Percentiles rank a stretch among this genome's conserved stretches.
phyloP scores from a whole-genome alignment of 2,888 invertebrate species.

The Chelonus formosanus region DNA sequence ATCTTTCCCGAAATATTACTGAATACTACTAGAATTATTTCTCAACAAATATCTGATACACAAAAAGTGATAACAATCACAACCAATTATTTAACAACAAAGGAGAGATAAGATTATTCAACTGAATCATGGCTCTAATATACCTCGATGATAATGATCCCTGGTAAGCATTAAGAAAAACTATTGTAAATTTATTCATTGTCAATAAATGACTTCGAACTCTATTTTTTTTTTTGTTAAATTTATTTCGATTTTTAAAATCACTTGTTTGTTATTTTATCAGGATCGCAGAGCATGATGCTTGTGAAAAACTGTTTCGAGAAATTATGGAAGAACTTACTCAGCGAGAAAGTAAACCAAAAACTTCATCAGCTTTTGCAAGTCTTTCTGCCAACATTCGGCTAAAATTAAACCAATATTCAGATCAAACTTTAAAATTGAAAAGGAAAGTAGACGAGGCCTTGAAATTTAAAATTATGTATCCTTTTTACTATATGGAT shows the following conservation, averaged over 20 bases:
- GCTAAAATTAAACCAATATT: constrained; percentile 71
- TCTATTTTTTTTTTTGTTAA: constrained; percentile 7
- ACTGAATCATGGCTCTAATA: constrained; percentile 54
- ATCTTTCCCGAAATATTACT: too few relatives aligned
- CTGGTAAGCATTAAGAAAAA: constrained; percentile 48
- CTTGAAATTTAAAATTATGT: constrained; percentile 65
- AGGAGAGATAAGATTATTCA: too few relatives aligned
- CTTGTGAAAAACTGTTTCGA: constrained; percentile 72
- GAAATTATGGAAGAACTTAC: constrained; percentile 73
- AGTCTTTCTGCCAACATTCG: constrained; percentile 71
- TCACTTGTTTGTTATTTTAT: constrained; percentile 12
- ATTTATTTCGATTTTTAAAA: constrained; percentile 1
- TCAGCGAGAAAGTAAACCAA: constrained; percentile 67
- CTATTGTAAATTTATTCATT: constrained; percentile 1
- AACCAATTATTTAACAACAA: too few relatives aligned
- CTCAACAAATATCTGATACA: too few relatives aligned
- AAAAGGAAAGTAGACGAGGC: constrained; percentile 69
- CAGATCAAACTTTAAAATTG: constrained; percentile 70
- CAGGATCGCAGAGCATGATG: constrained; percentile 74
- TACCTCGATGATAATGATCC: constrained; percentile 60
- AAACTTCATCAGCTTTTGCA: constrained; percentile 69
- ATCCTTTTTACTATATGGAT: constrained; percentile 52
- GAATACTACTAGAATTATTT: too few relatives aligned
- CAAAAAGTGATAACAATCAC: too few relatives aligned
- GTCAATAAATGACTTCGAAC: constrained; percentile 3